These are phyloP conservation scores for Apamea monoglypha DNA, from an alignment of 2,888 invertebrate genomes.

Conservation along the genomic window DNA sequence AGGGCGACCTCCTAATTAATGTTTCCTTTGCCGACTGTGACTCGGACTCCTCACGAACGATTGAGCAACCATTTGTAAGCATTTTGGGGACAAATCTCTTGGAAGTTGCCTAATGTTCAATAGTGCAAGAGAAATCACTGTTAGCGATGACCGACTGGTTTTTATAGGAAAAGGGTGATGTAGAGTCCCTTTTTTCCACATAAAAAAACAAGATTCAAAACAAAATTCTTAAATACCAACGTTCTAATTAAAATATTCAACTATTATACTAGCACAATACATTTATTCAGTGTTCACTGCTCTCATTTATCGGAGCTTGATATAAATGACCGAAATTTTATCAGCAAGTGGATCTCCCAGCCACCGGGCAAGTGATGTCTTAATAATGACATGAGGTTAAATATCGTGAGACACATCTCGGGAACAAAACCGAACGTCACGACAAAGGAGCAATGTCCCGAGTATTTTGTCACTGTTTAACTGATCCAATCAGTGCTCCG, in stretches of 20 bases:
- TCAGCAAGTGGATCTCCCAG: conserved; percentile 83
- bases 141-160: conserved; percentile 28
- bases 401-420: conserved; percentile 87
- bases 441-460: conserved; percentile 85
- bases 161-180: conserved; percentile 9
- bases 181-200: background rate
- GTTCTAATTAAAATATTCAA: conserved; percentile 66
- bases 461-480: conserved; percentile 90
- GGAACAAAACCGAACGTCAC: conserved; percentile 81
- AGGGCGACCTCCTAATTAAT: conserved; percentile 81
- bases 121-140: conserved; percentile 43
- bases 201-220: conserved; percentile 6
- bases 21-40: conserved; percentile 73
- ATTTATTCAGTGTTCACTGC: conserved; percentile 69
- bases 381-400: conserved; percentile 88
- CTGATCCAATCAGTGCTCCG: conserved; percentile 86
- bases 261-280: conserved; percentile 67
- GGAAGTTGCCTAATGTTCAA: conserved; percentile 45
- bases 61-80: conserved; percentile 75
- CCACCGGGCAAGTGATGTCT: conserved; percentile 90
- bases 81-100: conserved; percentile 68
- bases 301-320: conserved; percentile 77
- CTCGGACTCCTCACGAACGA: conserved; percentile 73
- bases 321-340: conserved; percentile 86
- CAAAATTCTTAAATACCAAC: conserved; percentile 45